A percentile compares a stretch with the other conserved stretches of the same genome.
phyloP scores from a whole-genome alignment of 2,888 invertebrate species.

The Chalcosyrphus nemorum region DNA sequence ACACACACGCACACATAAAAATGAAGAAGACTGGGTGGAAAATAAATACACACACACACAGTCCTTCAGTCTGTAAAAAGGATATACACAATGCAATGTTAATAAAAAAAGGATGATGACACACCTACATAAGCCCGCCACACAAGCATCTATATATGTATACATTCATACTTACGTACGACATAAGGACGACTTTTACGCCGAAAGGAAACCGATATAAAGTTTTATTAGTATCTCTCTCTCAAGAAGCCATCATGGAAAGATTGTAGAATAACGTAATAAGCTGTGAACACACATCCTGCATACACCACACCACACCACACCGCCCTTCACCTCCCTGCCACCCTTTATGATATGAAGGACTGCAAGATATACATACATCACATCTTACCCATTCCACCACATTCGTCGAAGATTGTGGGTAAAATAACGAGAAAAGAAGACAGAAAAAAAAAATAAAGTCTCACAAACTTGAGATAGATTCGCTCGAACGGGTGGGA shows the following conservation, averaged over 20 bases:
- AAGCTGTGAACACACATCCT: constrained; percentile 72
- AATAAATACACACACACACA: constrained; percentile 49
- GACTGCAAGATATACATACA: background rate
- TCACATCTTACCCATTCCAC: background rate
- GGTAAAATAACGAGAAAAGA: constrained; percentile 16
- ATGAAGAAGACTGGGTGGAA: constrained; percentile 43
- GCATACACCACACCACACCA: background rate
- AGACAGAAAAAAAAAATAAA: constrained; percentile 31
- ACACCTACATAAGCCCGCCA: constrained; percentile 24
- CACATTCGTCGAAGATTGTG: constrained; percentile 16
- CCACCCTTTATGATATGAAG: background rate
- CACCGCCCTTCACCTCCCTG: no score
- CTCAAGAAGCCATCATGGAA: constrained; percentile 73
- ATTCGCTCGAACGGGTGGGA: constrained; percentile 6
- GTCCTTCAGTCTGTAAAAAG: constrained; percentile 70
- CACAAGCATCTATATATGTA: constrained; percentile 24
- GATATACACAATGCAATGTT: constrained; percentile 72
- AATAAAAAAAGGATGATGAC: constrained; percentile 69
- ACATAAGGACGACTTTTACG: constrained; percentile 70
- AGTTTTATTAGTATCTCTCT: constrained; percentile 73
- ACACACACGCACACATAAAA: no score
- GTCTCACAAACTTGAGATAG: constrained; percentile 52
- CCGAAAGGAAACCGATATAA: constrained; percentile 73
- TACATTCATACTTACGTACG: constrained; percentile 19
- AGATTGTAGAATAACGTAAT: constrained; percentile 73